Conservation (phyloP, 1,140 invertebrate genomes). For the Zelostemma sp. region DNA sequence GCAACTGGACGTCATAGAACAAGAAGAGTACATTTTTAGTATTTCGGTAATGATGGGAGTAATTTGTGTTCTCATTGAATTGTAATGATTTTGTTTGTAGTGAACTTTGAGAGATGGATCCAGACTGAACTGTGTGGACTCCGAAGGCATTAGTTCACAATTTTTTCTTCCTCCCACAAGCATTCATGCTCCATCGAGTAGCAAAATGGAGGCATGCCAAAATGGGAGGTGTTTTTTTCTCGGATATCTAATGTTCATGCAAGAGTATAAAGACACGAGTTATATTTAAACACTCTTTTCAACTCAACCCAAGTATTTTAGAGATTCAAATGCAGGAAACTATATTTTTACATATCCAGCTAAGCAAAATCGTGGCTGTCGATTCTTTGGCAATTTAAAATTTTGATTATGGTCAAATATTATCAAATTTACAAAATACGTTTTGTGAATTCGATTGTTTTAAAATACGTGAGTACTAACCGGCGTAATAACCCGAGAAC, state of each 20-base stretch:
- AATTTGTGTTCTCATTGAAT: not conserved
- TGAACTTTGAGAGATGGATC: constrained; percentile 79
- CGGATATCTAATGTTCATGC: no score
- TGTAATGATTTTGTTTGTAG: constrained; percentile 66
- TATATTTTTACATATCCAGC: no score
- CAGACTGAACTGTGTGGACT: constrained; percentile 78
- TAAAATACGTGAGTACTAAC: constrained; percentile 47
- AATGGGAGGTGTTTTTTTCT: constrained; percentile 70
- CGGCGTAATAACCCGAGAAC: constrained; percentile 50
- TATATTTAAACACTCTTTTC: no score
- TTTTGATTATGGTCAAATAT: not conserved
- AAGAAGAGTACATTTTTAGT: constrained; percentile 1
- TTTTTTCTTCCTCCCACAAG: constrained; percentile 77
- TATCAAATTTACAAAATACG: not conserved
- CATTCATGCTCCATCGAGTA: constrained; percentile 77
- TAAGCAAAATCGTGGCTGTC: no score
- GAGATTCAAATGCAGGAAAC: no score
- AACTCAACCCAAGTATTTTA: no score
- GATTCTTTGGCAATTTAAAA: no score
- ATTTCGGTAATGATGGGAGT: no score
- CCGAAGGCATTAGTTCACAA: constrained; percentile 78
- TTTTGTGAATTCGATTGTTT: not conserved
- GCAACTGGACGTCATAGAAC: no score
- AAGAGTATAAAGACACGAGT: no score
- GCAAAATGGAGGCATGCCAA: constrained; percentile 79